These are phyloP conservation scores for Nephotettix cincticeps DNA, from an alignment of 1,140 invertebrate genomes.

Conservation along the genomic window DNA sequence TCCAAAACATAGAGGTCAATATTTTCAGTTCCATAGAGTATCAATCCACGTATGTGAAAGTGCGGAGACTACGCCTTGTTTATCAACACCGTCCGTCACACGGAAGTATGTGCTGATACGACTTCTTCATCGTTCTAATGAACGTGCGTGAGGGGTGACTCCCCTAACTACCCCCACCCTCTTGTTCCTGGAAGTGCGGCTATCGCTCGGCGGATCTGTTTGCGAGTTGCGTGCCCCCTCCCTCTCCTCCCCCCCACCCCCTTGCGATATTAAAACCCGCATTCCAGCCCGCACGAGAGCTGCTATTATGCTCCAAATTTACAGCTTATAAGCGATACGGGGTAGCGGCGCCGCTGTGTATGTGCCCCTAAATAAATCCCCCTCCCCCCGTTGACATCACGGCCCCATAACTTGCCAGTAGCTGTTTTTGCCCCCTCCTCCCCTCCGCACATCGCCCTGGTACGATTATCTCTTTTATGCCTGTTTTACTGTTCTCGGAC, in stretches of 20 bases:
- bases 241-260: not conserved
- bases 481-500: conserved; percentile 1
- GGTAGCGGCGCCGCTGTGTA: not conserved
- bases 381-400: conserved; percentile 7
- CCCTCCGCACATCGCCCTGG: not conserved
- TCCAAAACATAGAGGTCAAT: too few relatives aligned
- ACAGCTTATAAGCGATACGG: conserved; percentile 27
- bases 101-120: too few relatives aligned
- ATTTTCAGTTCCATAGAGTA: too few relatives aligned
- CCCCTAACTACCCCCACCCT: too few relatives aligned
- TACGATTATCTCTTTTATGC: conserved; percentile 18
- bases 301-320: conserved; percentile 29
- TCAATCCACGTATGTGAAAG: too few relatives aligned
- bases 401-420: conserved; percentile 14
- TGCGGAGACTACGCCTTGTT: too few relatives aligned
- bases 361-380: conserved; percentile 10
- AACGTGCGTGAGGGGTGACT: too few relatives aligned
- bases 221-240: not conserved
- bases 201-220: conserved; percentile 1
- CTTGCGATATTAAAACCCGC: conserved; percentile 30
- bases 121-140: too few relatives aligned
- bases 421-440: too few relatives aligned
- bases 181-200: not conserved
- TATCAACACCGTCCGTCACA: too few relatives aligned
- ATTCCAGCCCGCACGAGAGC: conserved; percentile 18